phyloP scores from a whole-genome alignment of 2,888 invertebrate species.

The Philereme transversata region DNA sequence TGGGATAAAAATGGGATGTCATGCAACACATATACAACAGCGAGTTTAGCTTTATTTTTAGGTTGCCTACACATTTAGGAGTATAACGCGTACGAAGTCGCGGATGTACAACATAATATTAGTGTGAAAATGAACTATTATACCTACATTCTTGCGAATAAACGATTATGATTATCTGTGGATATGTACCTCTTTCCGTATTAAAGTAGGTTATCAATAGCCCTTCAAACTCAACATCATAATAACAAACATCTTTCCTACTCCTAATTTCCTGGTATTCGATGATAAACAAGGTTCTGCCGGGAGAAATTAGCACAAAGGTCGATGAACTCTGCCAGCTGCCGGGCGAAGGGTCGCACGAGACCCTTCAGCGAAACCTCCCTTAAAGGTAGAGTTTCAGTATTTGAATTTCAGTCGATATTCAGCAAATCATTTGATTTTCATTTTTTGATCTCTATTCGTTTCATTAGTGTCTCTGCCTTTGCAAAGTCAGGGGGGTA shows the following conservation, averaged over 20 bases:
- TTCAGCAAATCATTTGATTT: constrained; percentile 20
- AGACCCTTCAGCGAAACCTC: constrained; percentile 50
- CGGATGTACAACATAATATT: no score
- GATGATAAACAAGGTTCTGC: constrained; percentile 39
- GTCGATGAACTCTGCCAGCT: constrained; percentile 63
- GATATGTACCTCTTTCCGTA: no score
- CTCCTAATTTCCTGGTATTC: constrained; percentile 23
- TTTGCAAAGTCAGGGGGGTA: no score
- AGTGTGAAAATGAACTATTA: no score
- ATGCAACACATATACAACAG: no score
- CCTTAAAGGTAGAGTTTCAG: constrained; percentile 43
- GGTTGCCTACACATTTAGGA: no score
- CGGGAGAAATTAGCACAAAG: constrained; percentile 61
- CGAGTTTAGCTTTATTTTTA: no score
- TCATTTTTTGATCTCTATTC: constrained; percentile 6
- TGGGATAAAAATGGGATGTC: no score
- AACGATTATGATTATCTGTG: no score
- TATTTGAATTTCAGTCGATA: constrained; percentile 31
- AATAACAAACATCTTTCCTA: constrained; percentile 27
- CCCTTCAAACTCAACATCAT: constrained; percentile 21
- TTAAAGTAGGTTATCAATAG: constrained; percentile 16
- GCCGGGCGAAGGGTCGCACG: constrained; percentile 47
- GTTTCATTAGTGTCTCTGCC: no score
- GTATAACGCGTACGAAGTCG: no score
- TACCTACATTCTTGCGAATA: no score